Percentiles rank a stretch among this genome's conserved stretches.
Conservation (phyloP, 2,797 vertebrate genomes). For the Leptatherina wallacei region DNA sequence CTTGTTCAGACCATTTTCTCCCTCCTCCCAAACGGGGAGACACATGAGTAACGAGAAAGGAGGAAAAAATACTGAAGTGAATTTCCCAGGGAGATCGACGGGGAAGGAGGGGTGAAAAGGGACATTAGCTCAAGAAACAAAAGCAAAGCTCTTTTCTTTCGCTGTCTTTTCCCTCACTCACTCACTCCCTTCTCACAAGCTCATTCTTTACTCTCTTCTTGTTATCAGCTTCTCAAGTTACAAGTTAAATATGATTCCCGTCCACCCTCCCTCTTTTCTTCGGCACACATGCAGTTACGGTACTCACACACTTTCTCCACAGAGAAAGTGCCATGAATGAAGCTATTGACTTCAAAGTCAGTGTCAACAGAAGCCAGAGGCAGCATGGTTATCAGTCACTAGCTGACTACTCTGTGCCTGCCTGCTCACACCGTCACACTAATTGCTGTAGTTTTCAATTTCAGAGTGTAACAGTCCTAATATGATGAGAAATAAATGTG, state of each 20-base stretch:
- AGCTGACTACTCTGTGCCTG: not conserved
- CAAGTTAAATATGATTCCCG: conserved; percentile 81
- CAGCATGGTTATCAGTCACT: conserved; percentile 42
- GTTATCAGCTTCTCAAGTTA: conserved; percentile 85
- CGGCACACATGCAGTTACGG: conserved; percentile 10
- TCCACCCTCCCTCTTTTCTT: not conserved
- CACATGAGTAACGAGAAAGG: conserved; percentile 51
- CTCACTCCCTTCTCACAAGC: conserved; percentile 36
- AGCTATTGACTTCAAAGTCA: conserved; percentile 63
- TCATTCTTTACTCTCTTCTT: conserved; percentile 64
- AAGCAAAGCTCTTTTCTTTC: conserved; percentile 50
- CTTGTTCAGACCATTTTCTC: conserved; percentile 55
- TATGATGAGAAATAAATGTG: not conserved
- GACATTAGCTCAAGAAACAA: conserved; percentile 62
- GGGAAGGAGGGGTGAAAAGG: conserved; percentile 24
- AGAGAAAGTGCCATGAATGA: conserved; percentile 62
- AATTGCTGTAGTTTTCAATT: not conserved
- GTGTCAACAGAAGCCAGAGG: conserved; percentile 33
- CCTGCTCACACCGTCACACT: not conserved
- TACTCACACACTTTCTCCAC: conserved; percentile 26
- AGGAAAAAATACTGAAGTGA: conserved; percentile 53
- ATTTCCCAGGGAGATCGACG: conserved; percentile 73
- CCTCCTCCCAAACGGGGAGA: conserved; percentile 67
- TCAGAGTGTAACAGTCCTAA: not conserved
- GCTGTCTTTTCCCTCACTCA: conserved; percentile 20